Evolutionary conservation across 2,888 invertebrate species (phyloP).

Genomic region (Julus scanicus): DNA sequence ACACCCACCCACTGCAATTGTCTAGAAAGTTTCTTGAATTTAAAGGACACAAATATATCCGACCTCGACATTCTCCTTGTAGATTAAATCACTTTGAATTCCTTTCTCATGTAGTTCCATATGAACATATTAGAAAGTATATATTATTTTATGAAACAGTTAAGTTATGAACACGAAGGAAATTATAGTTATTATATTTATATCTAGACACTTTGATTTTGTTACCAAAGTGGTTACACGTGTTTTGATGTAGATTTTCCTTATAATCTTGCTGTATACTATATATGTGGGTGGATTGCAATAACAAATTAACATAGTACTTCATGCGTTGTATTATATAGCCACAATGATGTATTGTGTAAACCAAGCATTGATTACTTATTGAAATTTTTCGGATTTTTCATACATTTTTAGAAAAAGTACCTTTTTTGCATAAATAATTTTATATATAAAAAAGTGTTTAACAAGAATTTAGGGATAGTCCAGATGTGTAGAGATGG

Average conservation of each 20-base stretch:
- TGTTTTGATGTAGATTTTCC: background rate
- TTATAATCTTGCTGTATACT: background rate
- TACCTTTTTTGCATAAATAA: no score
- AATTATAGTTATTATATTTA: background rate
- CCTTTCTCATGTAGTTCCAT: background rate
- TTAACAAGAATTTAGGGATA: no score
- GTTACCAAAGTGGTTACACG: background rate
- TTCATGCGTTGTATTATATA: background rate
- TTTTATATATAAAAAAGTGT: no score
- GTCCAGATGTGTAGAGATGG: no score
- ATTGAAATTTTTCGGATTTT: no score
- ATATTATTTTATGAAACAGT: background rate
- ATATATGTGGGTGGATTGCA: background rate
- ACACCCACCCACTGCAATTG: background rate
- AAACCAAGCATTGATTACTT: no score
- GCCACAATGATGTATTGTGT: no score
- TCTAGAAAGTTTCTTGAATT: conserved; percentile 19
- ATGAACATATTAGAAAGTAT: background rate
- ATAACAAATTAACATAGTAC: background rate
- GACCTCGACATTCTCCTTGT: conserved; percentile 17
- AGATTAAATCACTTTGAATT: background rate
- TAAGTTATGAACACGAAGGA: background rate
- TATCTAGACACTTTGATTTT: background rate
- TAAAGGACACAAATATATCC: background rate
- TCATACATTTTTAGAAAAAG: no score